Conservation (phyloP, 2,888 invertebrate genomes). For the Macrophya alboannulata region DNA sequence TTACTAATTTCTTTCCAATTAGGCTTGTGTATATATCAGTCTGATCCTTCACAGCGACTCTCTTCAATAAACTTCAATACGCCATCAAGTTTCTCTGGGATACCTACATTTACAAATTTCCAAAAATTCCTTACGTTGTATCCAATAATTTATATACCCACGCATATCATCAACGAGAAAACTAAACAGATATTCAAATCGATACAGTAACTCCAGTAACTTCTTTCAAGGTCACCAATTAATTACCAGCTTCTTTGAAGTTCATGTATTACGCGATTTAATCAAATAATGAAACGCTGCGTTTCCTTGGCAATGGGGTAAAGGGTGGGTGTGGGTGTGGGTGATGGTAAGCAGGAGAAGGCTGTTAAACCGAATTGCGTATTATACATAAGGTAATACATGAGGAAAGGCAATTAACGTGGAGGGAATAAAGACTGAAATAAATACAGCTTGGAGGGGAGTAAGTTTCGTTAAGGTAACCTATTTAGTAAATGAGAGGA, state of each 20-base stretch:
- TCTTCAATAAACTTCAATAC: neutral
- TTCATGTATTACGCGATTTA: neutral
- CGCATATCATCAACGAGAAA: neutral
- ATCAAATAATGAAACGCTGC: conserved; percentile 2
- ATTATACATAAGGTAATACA: conserved; percentile 55
- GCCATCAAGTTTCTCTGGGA: neutral
- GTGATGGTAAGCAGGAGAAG: neutral
- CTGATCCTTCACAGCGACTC: neutral
- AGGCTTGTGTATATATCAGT: neutral
- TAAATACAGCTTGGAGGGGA: conserved; percentile 20
- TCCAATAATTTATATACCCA: neutral
- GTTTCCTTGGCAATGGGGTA: neutral
- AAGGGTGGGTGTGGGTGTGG: neutral
- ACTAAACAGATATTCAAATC: neutral
- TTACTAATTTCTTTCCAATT: neutral
- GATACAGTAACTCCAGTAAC: neutral
- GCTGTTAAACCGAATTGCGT: conserved; percentile 14
- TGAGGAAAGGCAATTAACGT: conserved; percentile 60
- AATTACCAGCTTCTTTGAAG: neutral
- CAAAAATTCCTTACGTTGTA: neutral
- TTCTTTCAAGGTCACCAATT: neutral
- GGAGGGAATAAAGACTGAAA: conserved; percentile 49
- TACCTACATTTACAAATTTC: neutral
- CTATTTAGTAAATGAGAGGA: conserved; percentile 50
- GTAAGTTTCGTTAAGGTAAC: conserved; percentile 47